Percentiles rank a stretch among this genome's conserved stretches.
These are phyloP conservation scores for Colaptes auratus DNA, from an alignment of 2,113 vertebrate genomes.

Conservation along the genomic window DNA sequence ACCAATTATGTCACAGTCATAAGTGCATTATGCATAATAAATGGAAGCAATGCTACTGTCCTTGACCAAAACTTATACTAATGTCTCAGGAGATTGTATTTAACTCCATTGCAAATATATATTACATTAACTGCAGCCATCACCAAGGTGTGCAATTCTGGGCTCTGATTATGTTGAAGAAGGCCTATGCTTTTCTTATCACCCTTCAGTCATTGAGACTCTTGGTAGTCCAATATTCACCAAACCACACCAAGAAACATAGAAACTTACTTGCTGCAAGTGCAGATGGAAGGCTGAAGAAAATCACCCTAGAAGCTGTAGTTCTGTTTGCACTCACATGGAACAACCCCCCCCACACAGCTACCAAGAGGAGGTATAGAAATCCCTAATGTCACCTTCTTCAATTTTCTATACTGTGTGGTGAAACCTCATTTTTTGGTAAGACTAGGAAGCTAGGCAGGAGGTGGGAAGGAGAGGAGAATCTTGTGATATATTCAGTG, in stretches of 20 bases:
- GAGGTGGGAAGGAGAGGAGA: not conserved
- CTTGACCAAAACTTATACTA: not conserved
- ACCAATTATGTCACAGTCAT: not conserved
- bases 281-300: not conserved
- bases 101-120: not conserved
- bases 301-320: not conserved
- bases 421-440: not conserved
- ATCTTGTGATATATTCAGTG: not conserved
- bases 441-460: not conserved
- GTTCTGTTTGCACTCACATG: not conserved
- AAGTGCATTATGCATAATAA: not conserved
- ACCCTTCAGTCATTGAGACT: not conserved
- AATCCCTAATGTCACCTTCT: not conserved
- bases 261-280: not conserved
- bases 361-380: not conserved
- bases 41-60: not conserved
- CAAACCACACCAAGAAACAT: not conserved
- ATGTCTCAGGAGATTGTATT: not conserved
- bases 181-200: not conserved
- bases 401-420: not conserved
- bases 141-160: not conserved
- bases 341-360: not conserved
- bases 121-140: not conserved
- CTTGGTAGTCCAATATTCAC: not conserved
- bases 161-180: not conserved